These are phyloP conservation scores for Papilio aristodemus DNA, from an alignment of 1,140 invertebrate genomes.

Conservation along the genomic window DNA sequence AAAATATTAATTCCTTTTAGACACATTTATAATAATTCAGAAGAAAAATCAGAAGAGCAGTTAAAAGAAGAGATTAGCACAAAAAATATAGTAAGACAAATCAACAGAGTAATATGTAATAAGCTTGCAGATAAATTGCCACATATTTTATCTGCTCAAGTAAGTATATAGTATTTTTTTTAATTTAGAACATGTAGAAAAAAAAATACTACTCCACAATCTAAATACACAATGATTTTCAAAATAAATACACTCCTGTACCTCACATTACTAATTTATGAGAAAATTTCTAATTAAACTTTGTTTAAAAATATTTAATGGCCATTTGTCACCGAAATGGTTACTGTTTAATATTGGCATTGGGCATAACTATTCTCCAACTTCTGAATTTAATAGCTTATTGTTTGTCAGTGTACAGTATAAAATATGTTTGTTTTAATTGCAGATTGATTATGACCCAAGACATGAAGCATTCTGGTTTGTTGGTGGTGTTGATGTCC, in stretches of 20 bases:
- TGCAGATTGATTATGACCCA: conserved; percentile 86
- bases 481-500: conserved; percentile 84
- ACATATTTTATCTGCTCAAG: conserved; percentile 84
- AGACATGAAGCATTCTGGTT: conserved; percentile 90
- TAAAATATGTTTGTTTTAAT: conserved; percentile 36
- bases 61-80: conserved; percentile 73
- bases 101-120: conserved; percentile 85
- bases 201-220: too few relatives aligned
- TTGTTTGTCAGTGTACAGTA: too few relatives aligned
- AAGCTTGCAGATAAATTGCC: conserved; percentile 80
- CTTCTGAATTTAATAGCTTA: too few relatives aligned
- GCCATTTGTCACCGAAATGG: too few relatives aligned
- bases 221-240: too few relatives aligned
- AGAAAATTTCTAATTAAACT: too few relatives aligned
- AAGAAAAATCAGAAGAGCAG: conserved; percentile 50
- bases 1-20: conserved; percentile 47
- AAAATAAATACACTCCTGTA: too few relatives aligned
- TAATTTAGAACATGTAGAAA: not conserved
- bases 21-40: conserved; percentile 41
- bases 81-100: conserved; percentile 82
- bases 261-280: too few relatives aligned
- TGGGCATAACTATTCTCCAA: too few relatives aligned
- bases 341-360: too few relatives aligned
- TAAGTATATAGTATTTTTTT: conserved; percentile 48
- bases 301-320: too few relatives aligned